Base-by-base conservation (phyloP, 2,888 invertebrate species). In the Netelia melanura region DNA sequence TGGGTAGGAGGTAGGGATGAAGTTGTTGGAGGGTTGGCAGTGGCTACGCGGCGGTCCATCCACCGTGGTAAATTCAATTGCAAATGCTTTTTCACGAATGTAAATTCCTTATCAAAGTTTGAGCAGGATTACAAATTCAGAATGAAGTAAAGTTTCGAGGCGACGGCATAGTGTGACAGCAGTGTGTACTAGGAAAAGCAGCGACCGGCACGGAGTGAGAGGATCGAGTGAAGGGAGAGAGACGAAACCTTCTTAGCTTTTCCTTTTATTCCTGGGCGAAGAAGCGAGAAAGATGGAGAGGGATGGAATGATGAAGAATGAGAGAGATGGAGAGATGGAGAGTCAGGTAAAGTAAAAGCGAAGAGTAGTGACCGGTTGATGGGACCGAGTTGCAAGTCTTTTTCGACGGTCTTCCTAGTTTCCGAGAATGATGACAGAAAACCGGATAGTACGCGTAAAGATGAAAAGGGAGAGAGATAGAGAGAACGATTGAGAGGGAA, bases 21-120 rank as follows among this genome's bases (percentile, higher is more conserved):
- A 56, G 72, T 44, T 65, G 68, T 70, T 71, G 79, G 65, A 52
- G 56, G 68, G 64, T 38, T 21, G 44, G 65, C 38, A 62, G 38
- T 68, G 68, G 74, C 76, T 68, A 77, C 71, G 81, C 65, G 85
- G 84, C 81, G 77, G 86, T 70, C 82, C 78, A 83, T 75, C 81
- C 58, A 84, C 84, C 88, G 72, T 68, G 75, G 87, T 78, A 82
- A 88, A 88, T 87, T 89, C 88, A 88, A 90, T 91, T 86, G 82
- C 86, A 82, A 88, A 88, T 86, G 89, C 87, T 88, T 91, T 91
- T 91, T 90, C 90, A 89, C 89, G 87, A 90, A 91, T 91, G 91
- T 90, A 90, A 91, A 92, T 91, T 90, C 90, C 89, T 90, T 90
- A 91, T 90, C 89, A 89, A 90, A 91, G 89, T 91, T 88, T 87